Evolutionary conservation across 1,140 invertebrate genomes (phyloP), one percentile per base, ranked within the genome.

Genomic region (Drosophila fuyamai): DNA sequence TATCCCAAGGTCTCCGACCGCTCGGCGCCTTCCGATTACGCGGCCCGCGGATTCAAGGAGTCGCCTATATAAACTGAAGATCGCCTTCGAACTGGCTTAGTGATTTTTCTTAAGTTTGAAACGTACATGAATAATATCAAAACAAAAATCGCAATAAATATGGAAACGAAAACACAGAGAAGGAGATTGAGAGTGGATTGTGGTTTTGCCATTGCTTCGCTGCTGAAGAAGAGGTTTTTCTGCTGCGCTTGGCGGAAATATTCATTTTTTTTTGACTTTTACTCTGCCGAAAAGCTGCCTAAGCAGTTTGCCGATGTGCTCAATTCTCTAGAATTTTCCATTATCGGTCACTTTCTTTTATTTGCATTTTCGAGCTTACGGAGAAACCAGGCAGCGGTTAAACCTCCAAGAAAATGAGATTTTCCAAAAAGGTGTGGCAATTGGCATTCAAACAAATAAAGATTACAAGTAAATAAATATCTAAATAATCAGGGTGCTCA

Each of bases 1-100:
- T 97, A 94, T 82, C 95, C 96, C 27, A 93, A 92, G 60, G 80
- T 93, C 53, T 94, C 94, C 29, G 93, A 95, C 43, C 94, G 93
- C 50, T 92, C 86, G 5, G 90, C 93, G 43, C 94, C 94, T 16
- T 76, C 93, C 14, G 95, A 97, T 86, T 97, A 96, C 93, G 94
- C 94, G 62, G 93, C 94, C 60, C 94, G 94, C 88, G 95, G 94
- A 43, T 97, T 97, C 84, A 95, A 96, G 68, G 92, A 94, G 5
- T 94, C 84, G 46, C 84, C 84, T 4, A 51, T 88, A 23, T 89
- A 89, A 74, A 32, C 43, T 35, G 9, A n/a, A 35, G 29, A 56
- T 27, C 40, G 41, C 16, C 40, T 7, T 35, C 23, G 23, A 41
- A 23, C 36, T 40, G 38, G 48, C 36, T 48, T 46, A 46, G 63